Conservation (phyloP, 2,797 vertebrate genomes). For the Adelosebastes latens region DNA sequence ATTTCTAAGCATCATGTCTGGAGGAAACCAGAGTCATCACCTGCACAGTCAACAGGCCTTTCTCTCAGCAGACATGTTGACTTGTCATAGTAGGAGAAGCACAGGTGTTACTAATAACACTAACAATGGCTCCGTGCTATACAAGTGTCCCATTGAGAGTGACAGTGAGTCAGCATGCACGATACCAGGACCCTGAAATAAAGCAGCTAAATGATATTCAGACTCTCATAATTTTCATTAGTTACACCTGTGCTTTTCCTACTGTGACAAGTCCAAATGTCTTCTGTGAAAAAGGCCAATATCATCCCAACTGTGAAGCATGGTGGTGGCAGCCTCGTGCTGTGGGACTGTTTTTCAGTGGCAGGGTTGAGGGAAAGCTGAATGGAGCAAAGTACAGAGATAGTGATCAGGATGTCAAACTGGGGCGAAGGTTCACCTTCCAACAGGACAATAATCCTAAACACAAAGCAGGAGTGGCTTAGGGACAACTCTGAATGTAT, state of each 20-base stretch:
- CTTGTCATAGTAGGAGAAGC: not conserved
- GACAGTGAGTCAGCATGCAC: not conserved
- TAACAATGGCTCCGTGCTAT: not conserved
- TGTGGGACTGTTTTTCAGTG: not conserved
- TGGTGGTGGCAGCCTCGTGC: not conserved
- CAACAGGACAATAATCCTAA: too few species aligned
- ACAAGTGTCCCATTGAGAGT: not conserved
- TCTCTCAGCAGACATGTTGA: not conserved
- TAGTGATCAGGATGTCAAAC: too few species aligned
- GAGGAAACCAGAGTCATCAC: not conserved
- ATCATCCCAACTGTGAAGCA: not conserved
- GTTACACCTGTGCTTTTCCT: not conserved
- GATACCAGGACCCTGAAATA: not conserved
- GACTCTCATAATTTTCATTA: not conserved
- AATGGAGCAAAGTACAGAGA: too few species aligned
- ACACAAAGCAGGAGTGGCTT: not conserved
- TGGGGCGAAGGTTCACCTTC: too few species aligned
- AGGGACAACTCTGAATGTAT: not conserved
- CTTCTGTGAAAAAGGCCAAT: not conserved
- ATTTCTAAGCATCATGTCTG: not conserved
- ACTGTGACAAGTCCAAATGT: not conserved
- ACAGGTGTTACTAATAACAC: not conserved
- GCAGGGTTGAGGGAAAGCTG: too few species aligned
- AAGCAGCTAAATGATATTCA: not conserved
- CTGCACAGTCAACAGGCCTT: not conserved